Conservation (phyloP, 2,888 invertebrate genomes). For the Falcaria lacertinaria region DNA sequence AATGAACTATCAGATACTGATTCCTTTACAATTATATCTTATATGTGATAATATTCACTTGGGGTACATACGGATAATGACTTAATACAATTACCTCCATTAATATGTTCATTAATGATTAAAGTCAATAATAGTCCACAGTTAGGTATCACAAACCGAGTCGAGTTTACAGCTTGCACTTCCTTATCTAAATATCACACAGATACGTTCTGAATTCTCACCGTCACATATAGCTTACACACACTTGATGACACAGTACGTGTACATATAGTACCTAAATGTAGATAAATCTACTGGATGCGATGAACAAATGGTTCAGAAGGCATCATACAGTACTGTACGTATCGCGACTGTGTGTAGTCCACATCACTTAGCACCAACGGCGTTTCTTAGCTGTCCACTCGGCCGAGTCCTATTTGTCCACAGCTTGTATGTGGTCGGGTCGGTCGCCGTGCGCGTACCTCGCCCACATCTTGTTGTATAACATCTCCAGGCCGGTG, state of each 20-base stretch:
- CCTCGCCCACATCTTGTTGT: constrained; percentile 93
- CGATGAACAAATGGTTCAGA: neutral
- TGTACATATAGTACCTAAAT: neutral
- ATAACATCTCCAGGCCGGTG: constrained; percentile 93
- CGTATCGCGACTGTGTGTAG: neutral
- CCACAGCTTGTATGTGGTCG: constrained; percentile 85
- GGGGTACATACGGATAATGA: no score
- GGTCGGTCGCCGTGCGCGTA: constrained; percentile 88
- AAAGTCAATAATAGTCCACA: neutral
- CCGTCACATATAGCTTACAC: no score
- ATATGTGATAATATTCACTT: no score
- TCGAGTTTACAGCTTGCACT: neutral
- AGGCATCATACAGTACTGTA: neutral
- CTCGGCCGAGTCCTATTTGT: constrained; percentile 44
- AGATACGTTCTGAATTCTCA: neutral
- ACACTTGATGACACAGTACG: neutral
- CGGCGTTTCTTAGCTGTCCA: constrained; percentile 33
- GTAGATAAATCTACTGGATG: neutral
- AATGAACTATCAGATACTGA: neutral
- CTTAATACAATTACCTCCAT: no score
- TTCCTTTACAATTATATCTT: neutral
- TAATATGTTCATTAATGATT: no score
- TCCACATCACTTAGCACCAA: constrained; percentile 27
- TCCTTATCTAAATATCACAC: constrained; percentile 3
- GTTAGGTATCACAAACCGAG: neutral